phyloP scores from a whole-genome alignment of 2,113 vertebrate genomes.

The Camelus dromedarius region DNA sequence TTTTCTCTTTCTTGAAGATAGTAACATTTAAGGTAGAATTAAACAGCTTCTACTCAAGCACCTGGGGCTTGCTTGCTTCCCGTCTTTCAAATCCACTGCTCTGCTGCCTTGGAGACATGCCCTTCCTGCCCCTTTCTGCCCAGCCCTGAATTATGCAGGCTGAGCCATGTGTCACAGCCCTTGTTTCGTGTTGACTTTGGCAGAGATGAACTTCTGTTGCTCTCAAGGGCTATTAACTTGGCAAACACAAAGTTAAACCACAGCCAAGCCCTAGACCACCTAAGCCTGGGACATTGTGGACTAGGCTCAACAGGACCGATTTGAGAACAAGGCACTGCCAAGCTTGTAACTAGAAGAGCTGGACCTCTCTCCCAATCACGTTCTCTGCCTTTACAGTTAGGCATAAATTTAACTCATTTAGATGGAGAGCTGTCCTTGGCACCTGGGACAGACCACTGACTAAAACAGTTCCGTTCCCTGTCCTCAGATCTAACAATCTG shows the following conservation, averaged over 20 bases:
- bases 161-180: neutral
- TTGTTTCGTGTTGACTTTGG: slow-evolving; percentile 30
- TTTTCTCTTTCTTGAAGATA: neutral
- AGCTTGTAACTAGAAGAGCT: too few relatives aligned
- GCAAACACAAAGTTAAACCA: slow-evolving; percentile 30
- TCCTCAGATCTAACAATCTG: neutral
- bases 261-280: neutral
- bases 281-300: neutral
- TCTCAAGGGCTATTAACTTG: neutral
- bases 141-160: neutral
- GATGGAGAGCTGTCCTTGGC: neutral
- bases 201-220: neutral
- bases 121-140: neutral
- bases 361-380: neutral
- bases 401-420: neutral
- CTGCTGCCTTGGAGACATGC: neutral
- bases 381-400: neutral
- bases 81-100: neutral
- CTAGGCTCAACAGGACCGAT: neutral
- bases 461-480: neutral
- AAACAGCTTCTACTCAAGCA: neutral
- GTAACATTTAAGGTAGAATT: neutral
- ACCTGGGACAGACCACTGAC: neutral
- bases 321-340: neutral
- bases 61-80: neutral